These are phyloP conservation scores for Melanostoma scalare DNA, from an alignment of 2,888 invertebrate genomes.

Conservation along the genomic window DNA sequence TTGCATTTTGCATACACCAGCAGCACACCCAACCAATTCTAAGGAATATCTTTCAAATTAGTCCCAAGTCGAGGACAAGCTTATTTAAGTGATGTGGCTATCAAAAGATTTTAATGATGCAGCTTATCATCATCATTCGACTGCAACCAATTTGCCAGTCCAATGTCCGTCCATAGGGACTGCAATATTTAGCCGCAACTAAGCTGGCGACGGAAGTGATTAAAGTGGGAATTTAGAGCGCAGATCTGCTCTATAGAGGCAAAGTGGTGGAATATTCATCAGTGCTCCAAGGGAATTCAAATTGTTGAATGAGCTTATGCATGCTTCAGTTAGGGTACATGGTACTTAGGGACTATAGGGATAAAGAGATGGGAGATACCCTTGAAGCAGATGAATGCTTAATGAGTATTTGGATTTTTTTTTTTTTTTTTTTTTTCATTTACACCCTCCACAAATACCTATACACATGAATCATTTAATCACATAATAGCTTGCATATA, in stretches of 20 bases:
- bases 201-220: slow-evolving; percentile 67
- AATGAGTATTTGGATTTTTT: slow-evolving; percentile 50
- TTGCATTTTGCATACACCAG: too few relatives aligned
- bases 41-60: slow-evolving; percentile 16
- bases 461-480: slow-evolving; percentile 16
- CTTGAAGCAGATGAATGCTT: slow-evolving; percentile 36
- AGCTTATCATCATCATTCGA: slow-evolving; percentile 45
- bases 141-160: slow-evolving; percentile 39
- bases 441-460: slow-evolving; percentile 7
- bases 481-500: slow-evolving; percentile 1
- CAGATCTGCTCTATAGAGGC: neutral
- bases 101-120: slow-evolving; percentile 41
- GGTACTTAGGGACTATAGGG: slow-evolving; percentile 19
- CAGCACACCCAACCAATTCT: neutral
- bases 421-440: neutral
- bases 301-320: slow-evolving; percentile 52
- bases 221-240: slow-evolving; percentile 58
- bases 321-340: slow-evolving; percentile 28
- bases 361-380: slow-evolving; percentile 2
- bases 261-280: slow-evolving; percentile 44
- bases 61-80: slow-evolving; percentile 14
- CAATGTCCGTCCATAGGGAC: slow-evolving; percentile 20
- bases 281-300: slow-evolving; percentile 32
- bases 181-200: slow-evolving; percentile 50
- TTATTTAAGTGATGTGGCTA: slow-evolving; percentile 30